A percentile compares a stretch with the other conserved stretches of the same genome.
phyloP scores from a whole-genome alignment of 2,113 vertebrate species.

The Sciurus niger region DNA sequence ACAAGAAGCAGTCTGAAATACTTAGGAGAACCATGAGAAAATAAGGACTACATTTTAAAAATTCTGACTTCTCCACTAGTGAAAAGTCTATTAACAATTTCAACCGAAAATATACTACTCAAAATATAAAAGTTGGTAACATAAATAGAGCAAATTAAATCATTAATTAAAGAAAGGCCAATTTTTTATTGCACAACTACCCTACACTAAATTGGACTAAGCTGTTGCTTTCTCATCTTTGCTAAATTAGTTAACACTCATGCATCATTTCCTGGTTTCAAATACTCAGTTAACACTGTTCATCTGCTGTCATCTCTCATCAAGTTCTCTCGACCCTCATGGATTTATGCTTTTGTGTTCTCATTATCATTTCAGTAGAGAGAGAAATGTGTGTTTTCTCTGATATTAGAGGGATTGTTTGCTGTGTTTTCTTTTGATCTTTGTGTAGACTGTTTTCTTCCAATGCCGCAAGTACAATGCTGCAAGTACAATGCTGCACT shows the following conservation, averaged over 20 bases:
- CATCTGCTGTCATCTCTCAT: neutral
- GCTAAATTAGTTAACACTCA: neutral
- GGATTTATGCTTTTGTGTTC: neutral
- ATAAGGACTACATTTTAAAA: neutral
- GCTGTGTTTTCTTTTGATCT: neutral
- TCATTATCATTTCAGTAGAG: neutral
- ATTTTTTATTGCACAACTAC: neutral
- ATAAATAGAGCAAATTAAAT: neutral
- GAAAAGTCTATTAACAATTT: neutral
- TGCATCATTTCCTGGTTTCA: neutral
- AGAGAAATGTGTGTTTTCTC: neutral
- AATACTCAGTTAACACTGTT: neutral
- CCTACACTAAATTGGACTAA: neutral
- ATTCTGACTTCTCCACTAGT: neutral
- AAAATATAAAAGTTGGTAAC: neutral
- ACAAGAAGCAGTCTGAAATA: neutral
- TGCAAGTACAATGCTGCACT: neutral
- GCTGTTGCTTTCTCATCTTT: neutral
- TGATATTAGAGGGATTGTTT: neutral
- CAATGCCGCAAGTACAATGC: neutral
- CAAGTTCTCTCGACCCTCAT: neutral
- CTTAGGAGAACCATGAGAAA: neutral
- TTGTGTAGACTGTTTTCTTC: neutral
- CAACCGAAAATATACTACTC: neutral
- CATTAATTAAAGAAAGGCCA: neutral